Evolutionary conservation across 2,888 invertebrate genomes (phyloP), one percentile per base, ranked within the genome.

Genomic region (Actias luna): DNA sequence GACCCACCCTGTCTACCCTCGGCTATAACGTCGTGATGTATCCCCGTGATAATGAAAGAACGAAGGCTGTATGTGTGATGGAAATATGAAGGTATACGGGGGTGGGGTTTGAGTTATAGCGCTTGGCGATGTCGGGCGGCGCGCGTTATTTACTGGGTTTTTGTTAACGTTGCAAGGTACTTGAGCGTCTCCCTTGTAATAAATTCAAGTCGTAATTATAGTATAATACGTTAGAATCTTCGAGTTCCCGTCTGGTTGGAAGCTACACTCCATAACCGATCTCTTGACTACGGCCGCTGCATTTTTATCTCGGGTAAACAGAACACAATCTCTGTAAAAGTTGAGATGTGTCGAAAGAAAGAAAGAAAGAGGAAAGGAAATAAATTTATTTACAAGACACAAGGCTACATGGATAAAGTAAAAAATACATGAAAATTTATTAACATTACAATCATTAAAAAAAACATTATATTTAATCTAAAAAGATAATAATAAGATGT

Each of bases 21-120:
- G 63, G 75, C 85, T 83, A 85, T 87, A 84, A 85, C 78, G 71
- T 66, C 71, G 70, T 87, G 87, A 89, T 89, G 88, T 89, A 89
- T 89, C 83, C 87, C 81, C 79, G 78, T 83, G 90, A 91, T 90
- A 91, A 91, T 91, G 90, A 91, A 89, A 89, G 58, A 58, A 63
- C 27, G 59, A 87, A 82, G 85, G 87, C 84, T 87, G 86, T 88
- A 87, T 89, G 87, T 82, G 83, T 89, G 90, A 90, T 89, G 88
- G 89, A 88, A 89, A 87, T 89, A 90, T 88, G 88, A 87, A 83
- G 84, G 82, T 80, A n/a, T n/a, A n/a, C 74, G 76, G 69, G 74
- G 69, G 72, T 66, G 67, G 74, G 71, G 78, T 76, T 72, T 81
- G 74, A 78, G 67, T 75, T 77, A 77, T 73, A 71, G 65, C 68